phyloP scores from a whole-genome alignment of 2,797 vertebrate genomes.

The Alca torda region DNA sequence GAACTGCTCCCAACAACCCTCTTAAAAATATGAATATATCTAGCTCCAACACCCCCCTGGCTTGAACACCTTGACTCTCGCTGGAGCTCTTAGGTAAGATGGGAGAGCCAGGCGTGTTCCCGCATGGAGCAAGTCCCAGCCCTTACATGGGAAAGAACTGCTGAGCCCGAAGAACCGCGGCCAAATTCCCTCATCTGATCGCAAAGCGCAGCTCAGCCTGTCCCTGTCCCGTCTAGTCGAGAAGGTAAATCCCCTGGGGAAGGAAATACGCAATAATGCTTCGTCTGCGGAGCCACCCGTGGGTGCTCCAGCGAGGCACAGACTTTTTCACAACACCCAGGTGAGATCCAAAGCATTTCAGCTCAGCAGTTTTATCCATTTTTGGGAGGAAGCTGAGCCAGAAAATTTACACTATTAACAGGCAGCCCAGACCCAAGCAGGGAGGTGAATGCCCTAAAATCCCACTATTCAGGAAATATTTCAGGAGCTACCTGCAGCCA shows the following conservation, averaged over 20 bases:
- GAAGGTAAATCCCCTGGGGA: not conserved
- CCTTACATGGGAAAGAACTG: not conserved
- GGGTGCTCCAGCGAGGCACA: not conserved
- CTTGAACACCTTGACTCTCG: not conserved
- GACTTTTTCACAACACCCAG: not conserved
- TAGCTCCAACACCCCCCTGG: not conserved
- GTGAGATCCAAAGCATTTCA: not conserved
- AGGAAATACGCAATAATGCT: rapidly evolving
- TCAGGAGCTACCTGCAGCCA: not conserved
- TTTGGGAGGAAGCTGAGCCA: not conserved
- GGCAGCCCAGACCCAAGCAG: not conserved
- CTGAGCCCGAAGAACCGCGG: not conserved
- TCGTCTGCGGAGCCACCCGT: not conserved
- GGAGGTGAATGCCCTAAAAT: not conserved
- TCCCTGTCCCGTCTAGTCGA: not conserved
- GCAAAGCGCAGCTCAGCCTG: not conserved
- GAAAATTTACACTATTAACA: not conserved
- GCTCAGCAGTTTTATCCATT: not conserved
- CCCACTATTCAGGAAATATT: not conserved
- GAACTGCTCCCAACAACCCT: not conserved
- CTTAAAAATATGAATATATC: not conserved
- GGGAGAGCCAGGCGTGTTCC: not conserved
- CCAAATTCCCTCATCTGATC: not conserved
- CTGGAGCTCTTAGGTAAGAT: not conserved
- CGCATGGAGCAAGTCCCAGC: not conserved